Percentiles rank a stretch among this genome's conserved stretches.
These are phyloP conservation scores for Pinna nobilis DNA, from an alignment of 1,140 invertebrate genomes.

Conservation along the genomic window DNA sequence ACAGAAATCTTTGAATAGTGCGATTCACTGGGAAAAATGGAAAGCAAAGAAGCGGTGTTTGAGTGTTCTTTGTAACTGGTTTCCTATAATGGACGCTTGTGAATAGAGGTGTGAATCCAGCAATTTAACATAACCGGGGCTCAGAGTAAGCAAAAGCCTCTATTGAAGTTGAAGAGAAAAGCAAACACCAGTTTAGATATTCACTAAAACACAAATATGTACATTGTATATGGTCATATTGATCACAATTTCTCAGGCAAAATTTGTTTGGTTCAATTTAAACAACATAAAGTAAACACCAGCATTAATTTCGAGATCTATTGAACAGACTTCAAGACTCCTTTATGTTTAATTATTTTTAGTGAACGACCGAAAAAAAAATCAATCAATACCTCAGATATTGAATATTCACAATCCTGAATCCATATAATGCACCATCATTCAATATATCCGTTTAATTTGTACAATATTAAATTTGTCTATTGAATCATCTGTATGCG, in stretches of 20 bases:
- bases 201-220: conserved; percentile 15
- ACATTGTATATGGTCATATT: not conserved
- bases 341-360: no score
- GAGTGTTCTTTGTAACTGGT: conserved; percentile 9
- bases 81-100: conserved; percentile 14
- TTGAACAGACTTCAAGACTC: conserved; percentile 19
- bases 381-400: no score
- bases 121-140: conserved; percentile 8
- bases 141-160: not conserved
- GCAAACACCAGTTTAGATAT: conserved; percentile 16
- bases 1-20: conserved; percentile 29
- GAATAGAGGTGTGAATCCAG: conserved; percentile 17
- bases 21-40: conserved; percentile 12
- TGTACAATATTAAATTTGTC: no score
- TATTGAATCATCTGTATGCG: no score
- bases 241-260: conserved; percentile 18
- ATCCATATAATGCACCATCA: no score
- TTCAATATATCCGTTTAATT: no score
- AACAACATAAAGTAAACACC: conserved; percentile 15
- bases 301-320: conserved; percentile 5
- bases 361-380: no score
- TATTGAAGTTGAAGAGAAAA: conserved; percentile 23
- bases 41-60: conserved; percentile 2
- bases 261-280: conserved; percentile 13
- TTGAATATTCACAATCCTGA: no score